phyloP scores from a whole-genome alignment of 2,113 vertebrate species.

The Andinoacara biseriatus region DNA sequence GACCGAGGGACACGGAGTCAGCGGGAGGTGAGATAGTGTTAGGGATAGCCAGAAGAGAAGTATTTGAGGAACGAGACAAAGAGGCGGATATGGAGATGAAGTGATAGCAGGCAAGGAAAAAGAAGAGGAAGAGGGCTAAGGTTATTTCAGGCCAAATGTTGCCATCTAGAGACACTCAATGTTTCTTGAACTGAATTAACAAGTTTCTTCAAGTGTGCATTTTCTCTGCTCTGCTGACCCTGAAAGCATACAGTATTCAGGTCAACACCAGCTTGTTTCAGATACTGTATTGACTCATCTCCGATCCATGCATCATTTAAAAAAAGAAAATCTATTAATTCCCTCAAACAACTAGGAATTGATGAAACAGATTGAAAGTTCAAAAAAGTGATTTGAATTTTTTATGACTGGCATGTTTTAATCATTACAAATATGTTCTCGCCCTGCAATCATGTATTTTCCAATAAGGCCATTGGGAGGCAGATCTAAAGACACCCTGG shows the following conservation, averaged over 20 bases:
- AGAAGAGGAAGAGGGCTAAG: neutral
- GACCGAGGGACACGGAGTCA: slow-evolving; percentile 41
- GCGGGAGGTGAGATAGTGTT: slow-evolving; percentile 46
- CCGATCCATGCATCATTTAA: slow-evolving; percentile 55
- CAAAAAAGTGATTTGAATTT: slow-evolving; percentile 45
- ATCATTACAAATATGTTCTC: slow-evolving; percentile 64
- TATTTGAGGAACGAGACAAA: slow-evolving; percentile 39
- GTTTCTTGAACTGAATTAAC: slow-evolving; percentile 19
- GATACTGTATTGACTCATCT: slow-evolving; percentile 42
- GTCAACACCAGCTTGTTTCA: slow-evolving; percentile 37
- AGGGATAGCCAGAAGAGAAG: slow-evolving; percentile 33
- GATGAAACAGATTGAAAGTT: slow-evolving; percentile 53
- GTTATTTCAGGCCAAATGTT: slow-evolving; percentile 52
- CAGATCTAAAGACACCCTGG: slow-evolving; percentile 53
- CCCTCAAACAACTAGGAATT: slow-evolving; percentile 31
- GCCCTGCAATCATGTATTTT: slow-evolving; percentile 35
- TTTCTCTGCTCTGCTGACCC: slow-evolving; percentile 35
- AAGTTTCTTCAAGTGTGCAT: slow-evolving; percentile 24
- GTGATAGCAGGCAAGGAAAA: neutral
- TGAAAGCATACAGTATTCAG: slow-evolving; percentile 36
- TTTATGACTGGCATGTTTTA: slow-evolving; percentile 59
- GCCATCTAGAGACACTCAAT: slow-evolving; percentile 23
- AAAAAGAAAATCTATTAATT: slow-evolving; percentile 38
- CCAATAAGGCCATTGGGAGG: slow-evolving; percentile 44
- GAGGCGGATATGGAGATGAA: slow-evolving; percentile 11